Conservation (phyloP, 2,797 vertebrate species). For the Cryptoblepharus egeriae region DNA sequence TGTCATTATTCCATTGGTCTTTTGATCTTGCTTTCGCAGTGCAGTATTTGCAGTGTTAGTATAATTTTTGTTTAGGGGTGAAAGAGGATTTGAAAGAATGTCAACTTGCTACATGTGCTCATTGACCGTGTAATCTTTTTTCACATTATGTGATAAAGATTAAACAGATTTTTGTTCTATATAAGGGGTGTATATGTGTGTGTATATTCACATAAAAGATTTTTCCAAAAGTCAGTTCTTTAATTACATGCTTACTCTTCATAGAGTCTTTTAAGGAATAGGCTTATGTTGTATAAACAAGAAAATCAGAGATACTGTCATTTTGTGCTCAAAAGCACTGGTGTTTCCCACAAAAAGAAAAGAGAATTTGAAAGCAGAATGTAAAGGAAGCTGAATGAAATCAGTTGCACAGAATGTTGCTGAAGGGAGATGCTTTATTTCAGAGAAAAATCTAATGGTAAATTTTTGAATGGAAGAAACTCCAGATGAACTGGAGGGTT, state of each 20-base stretch:
- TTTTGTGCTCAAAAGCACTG: not conserved
- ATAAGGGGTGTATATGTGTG: slow-evolving; percentile 34
- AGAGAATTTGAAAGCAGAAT: not conserved
- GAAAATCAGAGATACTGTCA: no score
- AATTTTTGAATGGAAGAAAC: not conserved
- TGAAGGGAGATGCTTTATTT: not conserved
- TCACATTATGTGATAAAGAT: slow-evolving; percentile 58
- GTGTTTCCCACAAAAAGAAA: not conserved
- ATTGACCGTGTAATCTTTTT: slow-evolving; percentile 57
- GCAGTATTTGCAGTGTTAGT: slow-evolving; percentile 52
- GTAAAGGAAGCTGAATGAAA: not conserved
- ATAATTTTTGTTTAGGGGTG: slow-evolving; percentile 25
- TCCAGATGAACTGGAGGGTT: not conserved
- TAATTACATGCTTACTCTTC: not conserved
- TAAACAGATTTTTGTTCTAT: slow-evolving; percentile 67
- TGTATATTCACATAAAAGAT: slow-evolving; percentile 15
- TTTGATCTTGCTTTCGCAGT: slow-evolving; percentile 32
- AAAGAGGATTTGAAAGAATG: slow-evolving; percentile 4
- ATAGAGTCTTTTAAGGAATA: not conserved
- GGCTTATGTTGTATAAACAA: no score
- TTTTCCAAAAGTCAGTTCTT: not conserved
- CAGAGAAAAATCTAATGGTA: not conserved
- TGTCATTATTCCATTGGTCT: not conserved
- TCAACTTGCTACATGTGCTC: slow-evolving; percentile 49
- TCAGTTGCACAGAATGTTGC: not conserved